These are phyloP conservation scores for Alviniconcha marisindica DNA, from an alignment of 1,140 invertebrate genomes.

Conservation along the genomic window DNA sequence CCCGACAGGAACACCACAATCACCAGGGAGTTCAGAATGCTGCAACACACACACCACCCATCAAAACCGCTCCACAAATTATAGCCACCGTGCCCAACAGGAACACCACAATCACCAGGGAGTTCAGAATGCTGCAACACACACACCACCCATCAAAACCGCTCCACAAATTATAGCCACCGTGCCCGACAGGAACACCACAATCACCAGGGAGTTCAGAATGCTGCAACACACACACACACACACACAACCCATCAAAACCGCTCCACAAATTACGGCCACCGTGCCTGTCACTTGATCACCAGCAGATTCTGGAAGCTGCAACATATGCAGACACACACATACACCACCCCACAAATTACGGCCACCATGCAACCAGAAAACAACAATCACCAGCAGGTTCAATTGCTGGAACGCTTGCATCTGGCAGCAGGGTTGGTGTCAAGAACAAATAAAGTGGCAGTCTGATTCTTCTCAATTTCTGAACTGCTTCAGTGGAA, in stretches of 20 bases:
- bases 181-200: conserved; percentile 93
- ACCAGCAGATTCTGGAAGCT: conserved; percentile 80
- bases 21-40: conserved; percentile 80
- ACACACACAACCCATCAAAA: neutral
- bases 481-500: too few species aligned
- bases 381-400: neutral
- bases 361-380: too few species aligned
- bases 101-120: conserved; percentile 81
- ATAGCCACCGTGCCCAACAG: conserved; percentile 99
- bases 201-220: conserved; percentile 81
- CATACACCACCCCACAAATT: neutral
- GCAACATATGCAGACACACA: conserved; percentile 27
- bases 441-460: too few species aligned
- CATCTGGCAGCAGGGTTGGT: too few species aligned
- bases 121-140: conserved; percentile 78
- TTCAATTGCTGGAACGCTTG: neutral
- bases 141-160: neutral
- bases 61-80: too few species aligned
- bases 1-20: conserved; percentile 87
- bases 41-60: conserved; percentile 37
- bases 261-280: too few species aligned
- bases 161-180: conserved; percentile 99
- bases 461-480: too few species aligned
- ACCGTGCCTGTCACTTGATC: conserved; percentile 95
- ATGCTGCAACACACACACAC: conserved; percentile 73